A percentile compares a stretch with the other conserved stretches of the same genome.
Conservation (phyloP, 2,113 vertebrate species). For the Garra rufa region DNA sequence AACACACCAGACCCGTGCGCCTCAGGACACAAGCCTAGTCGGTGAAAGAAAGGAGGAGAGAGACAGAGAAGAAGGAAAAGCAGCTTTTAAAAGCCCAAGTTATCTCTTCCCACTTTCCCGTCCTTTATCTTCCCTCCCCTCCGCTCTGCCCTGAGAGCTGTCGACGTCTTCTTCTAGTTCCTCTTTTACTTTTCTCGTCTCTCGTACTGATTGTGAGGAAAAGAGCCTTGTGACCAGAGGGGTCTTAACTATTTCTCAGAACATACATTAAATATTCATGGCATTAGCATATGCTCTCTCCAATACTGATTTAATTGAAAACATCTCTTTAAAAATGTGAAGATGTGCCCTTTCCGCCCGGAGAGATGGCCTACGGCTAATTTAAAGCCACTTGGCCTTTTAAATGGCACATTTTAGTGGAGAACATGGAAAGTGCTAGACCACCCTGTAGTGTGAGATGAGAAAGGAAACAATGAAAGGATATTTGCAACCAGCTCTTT, state of each 20-base stretch:
- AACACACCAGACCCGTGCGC: slow-evolving; percentile 2
- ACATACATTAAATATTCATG: slow-evolving; percentile 44
- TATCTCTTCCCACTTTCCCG: not conserved
- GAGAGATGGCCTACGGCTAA: slow-evolving; percentile 63
- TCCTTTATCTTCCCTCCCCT: slow-evolving; percentile 38
- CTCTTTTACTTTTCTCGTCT: slow-evolving; percentile 30
- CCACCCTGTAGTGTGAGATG: slow-evolving; percentile 44
- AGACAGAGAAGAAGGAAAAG: slow-evolving; percentile 7
- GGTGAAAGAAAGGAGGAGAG: slow-evolving; percentile 16
- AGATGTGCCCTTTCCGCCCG: slow-evolving; percentile 59
- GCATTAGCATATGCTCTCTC: slow-evolving; percentile 37
- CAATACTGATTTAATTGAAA: slow-evolving; percentile 67
- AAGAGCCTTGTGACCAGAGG: slow-evolving; percentile 36
- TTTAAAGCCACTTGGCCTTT: slow-evolving; percentile 69
- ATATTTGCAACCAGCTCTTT: not conserved
- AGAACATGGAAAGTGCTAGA: slow-evolving; percentile 56
- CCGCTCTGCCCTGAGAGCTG: slow-evolving; percentile 26
- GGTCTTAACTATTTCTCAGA: slow-evolving; percentile 47
- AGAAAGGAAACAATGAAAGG: slow-evolving; percentile 9
- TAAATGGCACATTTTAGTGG: slow-evolving; percentile 58
- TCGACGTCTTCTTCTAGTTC: slow-evolving; percentile 17
- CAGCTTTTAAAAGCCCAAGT: slow-evolving; percentile 32
- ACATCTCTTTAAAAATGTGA: slow-evolving; percentile 68
- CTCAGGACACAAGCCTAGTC: slow-evolving; percentile 23
- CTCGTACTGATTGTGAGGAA: slow-evolving; percentile 3